Evolutionary conservation across 2,113 vertebrate genomes (phyloP).

Genomic region (Rostratula benghalensis): DNA sequence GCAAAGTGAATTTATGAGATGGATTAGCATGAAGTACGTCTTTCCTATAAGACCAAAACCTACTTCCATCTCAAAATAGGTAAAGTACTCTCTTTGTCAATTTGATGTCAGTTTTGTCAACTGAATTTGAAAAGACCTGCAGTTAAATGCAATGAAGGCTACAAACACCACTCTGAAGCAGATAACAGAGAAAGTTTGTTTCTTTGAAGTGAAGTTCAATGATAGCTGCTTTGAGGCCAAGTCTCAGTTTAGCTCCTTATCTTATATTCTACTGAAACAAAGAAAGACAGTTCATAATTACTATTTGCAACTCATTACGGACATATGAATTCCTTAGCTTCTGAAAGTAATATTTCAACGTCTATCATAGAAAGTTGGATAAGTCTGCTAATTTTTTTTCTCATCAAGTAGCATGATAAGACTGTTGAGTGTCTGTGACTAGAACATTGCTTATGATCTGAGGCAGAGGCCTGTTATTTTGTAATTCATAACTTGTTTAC

Average conservation of each 20-base stretch:
- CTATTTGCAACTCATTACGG: background rate
- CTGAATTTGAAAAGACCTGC: conserved; percentile 21
- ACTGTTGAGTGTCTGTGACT: background rate
- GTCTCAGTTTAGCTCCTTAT: background rate
- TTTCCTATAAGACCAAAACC: background rate
- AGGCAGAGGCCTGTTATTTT: background rate
- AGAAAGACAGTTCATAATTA: background rate
- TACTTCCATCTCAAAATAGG: conserved; percentile 1
- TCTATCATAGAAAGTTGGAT: background rate
- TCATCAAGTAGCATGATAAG: background rate
- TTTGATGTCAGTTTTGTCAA: conserved; percentile 30
- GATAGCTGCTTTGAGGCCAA: background rate
- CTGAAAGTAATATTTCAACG: background rate
- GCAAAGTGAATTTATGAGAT: conserved; percentile 42
- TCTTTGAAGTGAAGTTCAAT: background rate
- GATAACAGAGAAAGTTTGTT: conserved; percentile 1
- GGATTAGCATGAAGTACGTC: conserved; percentile 14
- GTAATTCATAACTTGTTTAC: background rate
- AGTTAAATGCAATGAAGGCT: background rate
- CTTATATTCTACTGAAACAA: background rate
- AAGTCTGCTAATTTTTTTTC: background rate
- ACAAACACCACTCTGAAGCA: conserved; percentile 12
- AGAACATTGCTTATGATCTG: background rate
- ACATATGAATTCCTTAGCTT: background rate
- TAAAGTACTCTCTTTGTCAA: background rate